phyloP scores from a whole-genome alignment of 1,140 invertebrate species.

The Brachionus koreanus region DNA sequence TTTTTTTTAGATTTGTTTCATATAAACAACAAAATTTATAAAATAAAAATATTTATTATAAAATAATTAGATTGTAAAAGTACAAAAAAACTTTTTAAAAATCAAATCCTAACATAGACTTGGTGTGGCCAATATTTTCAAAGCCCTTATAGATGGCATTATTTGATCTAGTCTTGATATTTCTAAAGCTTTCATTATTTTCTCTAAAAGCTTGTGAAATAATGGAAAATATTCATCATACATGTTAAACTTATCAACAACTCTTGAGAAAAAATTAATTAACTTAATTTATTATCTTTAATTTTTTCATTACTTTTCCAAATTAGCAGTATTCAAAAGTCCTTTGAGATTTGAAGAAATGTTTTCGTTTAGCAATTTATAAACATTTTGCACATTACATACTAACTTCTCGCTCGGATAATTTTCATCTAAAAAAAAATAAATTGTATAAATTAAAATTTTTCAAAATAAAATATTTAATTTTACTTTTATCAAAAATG shows the following conservation, averaged over 20 bases:
- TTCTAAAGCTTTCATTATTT: constrained; percentile 29
- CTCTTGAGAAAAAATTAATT: neutral
- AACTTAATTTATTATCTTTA: neutral
- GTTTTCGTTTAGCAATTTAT: constrained; percentile 16
- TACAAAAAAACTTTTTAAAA: neutral
- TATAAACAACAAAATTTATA: no score
- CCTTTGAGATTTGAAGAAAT: neutral
- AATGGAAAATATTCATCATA: constrained; percentile 33
- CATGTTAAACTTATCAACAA: neutral
- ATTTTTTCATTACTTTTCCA: neutral
- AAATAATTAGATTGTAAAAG: no score
- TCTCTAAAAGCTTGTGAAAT: constrained; percentile 7
- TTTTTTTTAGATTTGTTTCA: no score
- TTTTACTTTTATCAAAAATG: constrained; percentile 14
- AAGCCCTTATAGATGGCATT: constrained; percentile 34
- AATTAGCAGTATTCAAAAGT: neutral
- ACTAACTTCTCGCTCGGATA: neutral
- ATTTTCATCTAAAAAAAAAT: neutral
- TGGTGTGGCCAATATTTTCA: constrained; percentile 43
- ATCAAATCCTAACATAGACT: neutral
- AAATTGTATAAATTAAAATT: neutral
- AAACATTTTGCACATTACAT: constrained; percentile 25
- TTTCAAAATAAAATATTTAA: neutral
- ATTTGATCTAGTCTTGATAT: constrained; percentile 40
- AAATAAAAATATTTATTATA: no score